phyloP scores from a whole-genome alignment of 2,888 invertebrate species.

The Penaeus monodon region DNA sequence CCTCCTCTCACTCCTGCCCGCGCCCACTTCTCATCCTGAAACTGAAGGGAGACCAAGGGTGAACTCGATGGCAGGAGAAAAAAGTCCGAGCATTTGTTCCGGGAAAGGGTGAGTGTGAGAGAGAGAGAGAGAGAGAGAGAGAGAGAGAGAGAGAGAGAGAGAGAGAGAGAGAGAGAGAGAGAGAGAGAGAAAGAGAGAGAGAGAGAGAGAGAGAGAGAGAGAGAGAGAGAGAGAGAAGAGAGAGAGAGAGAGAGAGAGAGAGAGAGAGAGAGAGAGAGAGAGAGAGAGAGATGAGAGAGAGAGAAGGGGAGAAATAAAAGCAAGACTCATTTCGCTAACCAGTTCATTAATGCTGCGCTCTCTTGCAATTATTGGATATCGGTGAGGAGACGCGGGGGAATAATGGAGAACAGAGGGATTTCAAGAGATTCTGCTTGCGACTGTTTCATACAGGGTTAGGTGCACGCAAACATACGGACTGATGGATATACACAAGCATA shows the following conservation, averaged over 20 bases:
- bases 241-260: background rate
- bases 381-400: too few species aligned
- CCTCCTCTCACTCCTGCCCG: background rate
- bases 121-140: background rate
- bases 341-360: background rate
- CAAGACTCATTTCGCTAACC: background rate
- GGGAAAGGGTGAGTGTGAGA: background rate
- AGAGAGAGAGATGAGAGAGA: background rate
- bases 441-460: too few species aligned
- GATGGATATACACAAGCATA: too few species aligned
- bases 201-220: constrained; percentile 9
- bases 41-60: background rate
- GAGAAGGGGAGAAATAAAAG: background rate
- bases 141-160: background rate
- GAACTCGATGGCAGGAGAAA: background rate
- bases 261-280: constrained; percentile 2
- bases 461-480: too few species aligned
- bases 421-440: too few species aligned
- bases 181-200: constrained; percentile 66
- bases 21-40: background rate
- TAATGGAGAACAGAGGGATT: too few species aligned
- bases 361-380: too few species aligned
- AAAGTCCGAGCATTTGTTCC: too few species aligned
- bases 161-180: background rate
- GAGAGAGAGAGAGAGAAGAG: background rate